Evolutionary conservation across 2,113 vertebrate species (phyloP), one percentile per base, ranked within the genome.

Genomic region (Pardalotus punctatus): DNA sequence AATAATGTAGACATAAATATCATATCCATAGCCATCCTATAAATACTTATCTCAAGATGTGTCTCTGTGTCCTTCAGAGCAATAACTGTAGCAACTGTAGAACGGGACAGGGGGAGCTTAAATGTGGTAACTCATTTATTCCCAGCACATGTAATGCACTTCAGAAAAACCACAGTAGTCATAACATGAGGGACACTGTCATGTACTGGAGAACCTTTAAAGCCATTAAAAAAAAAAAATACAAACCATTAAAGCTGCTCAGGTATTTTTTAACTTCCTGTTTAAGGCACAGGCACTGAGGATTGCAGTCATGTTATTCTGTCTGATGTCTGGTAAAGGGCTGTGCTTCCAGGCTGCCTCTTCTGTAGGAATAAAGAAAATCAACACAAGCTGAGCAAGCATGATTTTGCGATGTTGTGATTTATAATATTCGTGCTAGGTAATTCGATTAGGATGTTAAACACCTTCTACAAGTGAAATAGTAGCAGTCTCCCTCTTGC

Each of bases 171-270:
- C 81, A 82, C 38, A 95, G 81, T 81, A 86, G 95, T 82, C 88
- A 40, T 86, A 92, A 96, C 82, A 82, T 56, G 89, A 97, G 90
- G 89, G 93, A 94, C 94, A 81, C 77, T 96, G 95, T 81, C 72
- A 80, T 29, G 74, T 90, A 69, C 76, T 96, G 88, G 79, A 95
- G 97, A 97, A 50, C 84, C 69, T 97, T 97, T 93, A 94, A 97
- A 95, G 33, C 81, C 50, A 58, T 97, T 97, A 96, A 97, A 98
- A 97, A 97, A 98, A 97, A 94, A 96, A 97, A 98, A 98, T 82
- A 80, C 24, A 42, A 96, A 62, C 77, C 93, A 87, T 96, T 97
- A 87, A 91, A 92, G 80, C 85, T 88, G 74, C 78, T 97, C 77
- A 95, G 92, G 90, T 95, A 87, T 96, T 96, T 96, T 95, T 94